Conservation (phyloP, 53 echinoderm and acorn worm species). For the Crossaster papposus region DNA sequence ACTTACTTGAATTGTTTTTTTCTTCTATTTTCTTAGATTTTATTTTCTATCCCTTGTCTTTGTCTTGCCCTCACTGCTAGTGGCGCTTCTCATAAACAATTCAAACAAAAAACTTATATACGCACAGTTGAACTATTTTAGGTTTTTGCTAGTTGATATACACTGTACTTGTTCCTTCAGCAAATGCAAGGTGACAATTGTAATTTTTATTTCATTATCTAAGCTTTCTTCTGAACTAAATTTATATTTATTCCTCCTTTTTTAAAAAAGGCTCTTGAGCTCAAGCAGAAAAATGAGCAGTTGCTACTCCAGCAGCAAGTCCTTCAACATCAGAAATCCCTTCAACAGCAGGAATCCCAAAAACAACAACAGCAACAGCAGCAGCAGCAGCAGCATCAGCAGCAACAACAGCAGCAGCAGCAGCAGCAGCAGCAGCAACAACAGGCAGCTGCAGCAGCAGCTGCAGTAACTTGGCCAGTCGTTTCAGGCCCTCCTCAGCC, state of each 20-base stretch:
- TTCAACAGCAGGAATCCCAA: constrained; percentile 66
- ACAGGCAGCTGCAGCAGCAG: constrained; percentile 31
- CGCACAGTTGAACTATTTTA: too few species aligned
- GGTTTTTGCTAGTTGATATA: too few species aligned
- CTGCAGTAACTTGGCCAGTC: constrained; percentile 35
- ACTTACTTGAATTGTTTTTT: too few species aligned
- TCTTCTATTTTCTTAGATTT: too few species aligned
- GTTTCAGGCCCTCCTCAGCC: background rate
- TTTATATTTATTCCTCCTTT: background rate
- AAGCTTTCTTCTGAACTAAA: background rate
- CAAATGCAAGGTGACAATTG: background rate
- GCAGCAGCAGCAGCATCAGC: constrained; percentile 33
- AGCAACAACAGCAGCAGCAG: constrained; percentile 41
- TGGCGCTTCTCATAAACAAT: too few species aligned
- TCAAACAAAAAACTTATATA: too few species aligned
- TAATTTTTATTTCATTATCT: background rate
- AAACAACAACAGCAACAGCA: constrained; percentile 54
- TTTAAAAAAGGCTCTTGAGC: constrained; percentile 70
- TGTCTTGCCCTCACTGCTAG: too few species aligned
- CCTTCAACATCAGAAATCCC: constrained; percentile 70
- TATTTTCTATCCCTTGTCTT: too few species aligned
- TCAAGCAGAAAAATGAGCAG: constrained; percentile 76
- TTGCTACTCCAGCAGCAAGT: constrained; percentile 67
- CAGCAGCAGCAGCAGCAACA: constrained; percentile 16
- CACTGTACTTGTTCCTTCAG: too few species aligned